Evolutionary conservation across 2,888 invertebrate genomes (phyloP), one percentile per base, ranked within the genome.

Genomic region (Torymus tubicola): DNA sequence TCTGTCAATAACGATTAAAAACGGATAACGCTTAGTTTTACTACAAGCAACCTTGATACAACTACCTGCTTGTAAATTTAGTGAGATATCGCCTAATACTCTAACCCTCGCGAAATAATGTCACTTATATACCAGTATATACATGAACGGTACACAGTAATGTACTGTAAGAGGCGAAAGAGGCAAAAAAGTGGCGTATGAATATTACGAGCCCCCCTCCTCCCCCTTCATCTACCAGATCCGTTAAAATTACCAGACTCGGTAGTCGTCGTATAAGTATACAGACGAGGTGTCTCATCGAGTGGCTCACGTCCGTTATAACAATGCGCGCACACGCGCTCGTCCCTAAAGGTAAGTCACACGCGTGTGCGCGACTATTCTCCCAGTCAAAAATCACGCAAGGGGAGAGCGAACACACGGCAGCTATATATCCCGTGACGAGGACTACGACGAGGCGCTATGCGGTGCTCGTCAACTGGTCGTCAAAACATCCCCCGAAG

Each of bases 401-500:
- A 11, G 0, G 16, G 31, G n/a, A 10, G 65, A 74, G 57, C 14
- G 57, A 57, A 24, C 31, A 31, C 31, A 5, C 31, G 5, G 31
- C 31, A 31, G 31, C 31, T 31, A 31, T 31, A 31, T 31, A 3
- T 21, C 31, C 31, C 31, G 31, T 31, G 31, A 31, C 31, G 31
- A 31, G 0, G 31, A 31, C 31, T 31, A 31, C 42, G n/a, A 70
- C 2, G 21, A 21, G 21, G 21, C 21, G 21, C 21, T 21, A 21
- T 72, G 42, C 53, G 53, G 24, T 8, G 71, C 63, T 89, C 89
- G 89, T 90, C 89, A 90, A 90, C 84, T 87, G 85, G 85, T 87
- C 89, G 90, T 90, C 90, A 90, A 89, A 90, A 90, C 90, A 90
- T 89, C 89, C 89, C 31, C 85, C 87, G 87, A 87, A 89, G 88